Evolutionary conservation across 2,797 vertebrate genomes (phyloP), one percentile per base, ranked within the genome.

Genomic region (Bradypodion ventrale): DNA sequence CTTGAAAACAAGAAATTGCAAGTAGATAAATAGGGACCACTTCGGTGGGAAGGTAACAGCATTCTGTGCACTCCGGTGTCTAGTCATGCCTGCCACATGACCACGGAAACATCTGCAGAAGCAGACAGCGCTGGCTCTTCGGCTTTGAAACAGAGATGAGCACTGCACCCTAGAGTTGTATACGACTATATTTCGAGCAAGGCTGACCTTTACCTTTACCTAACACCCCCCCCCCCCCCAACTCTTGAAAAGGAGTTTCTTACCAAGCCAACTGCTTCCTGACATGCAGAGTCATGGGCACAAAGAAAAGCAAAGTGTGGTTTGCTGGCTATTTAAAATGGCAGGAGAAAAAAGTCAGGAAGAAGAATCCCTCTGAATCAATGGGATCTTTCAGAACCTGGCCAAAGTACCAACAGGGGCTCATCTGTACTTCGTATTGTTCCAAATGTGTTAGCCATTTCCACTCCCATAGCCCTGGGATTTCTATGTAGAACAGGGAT

Each of bases 381-480:
- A 85, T 21, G 32, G 42, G 35, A 84, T 35, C 32, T 52, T 87
- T n/a, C 65, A 27, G 15, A 56, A 4, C 52, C 15, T 49, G 4
- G 2, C 56, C 74, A 49, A 77, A 79, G 77, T 40, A 15, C 0
- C 1, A 83, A 79, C 70, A 62, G 81, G 65, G 80, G 68, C 79
- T 86, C 76, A 13, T 23, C 83, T n/a, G 46, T 27, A 84, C 88
- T 90, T 66, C 87, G 89, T 25, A 40, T 42, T 77, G 73, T 40
- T n/a, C 27, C 66, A 42, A 82, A 76, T 91, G 86, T 79, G 86
- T 82, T 89, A 68, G 68, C 49, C 49, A 68, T 75, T 89, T 80
- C 83, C 80, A 35, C 56, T 16, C 0, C 0, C 21, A 13, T 23
- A 88, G 68, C 46, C 16, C 52, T 15, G 52, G 52, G 16, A 85